Evolutionary conservation across 2,888 invertebrate genomes (phyloP).

Genomic region (Luperina nickerlii): DNA sequence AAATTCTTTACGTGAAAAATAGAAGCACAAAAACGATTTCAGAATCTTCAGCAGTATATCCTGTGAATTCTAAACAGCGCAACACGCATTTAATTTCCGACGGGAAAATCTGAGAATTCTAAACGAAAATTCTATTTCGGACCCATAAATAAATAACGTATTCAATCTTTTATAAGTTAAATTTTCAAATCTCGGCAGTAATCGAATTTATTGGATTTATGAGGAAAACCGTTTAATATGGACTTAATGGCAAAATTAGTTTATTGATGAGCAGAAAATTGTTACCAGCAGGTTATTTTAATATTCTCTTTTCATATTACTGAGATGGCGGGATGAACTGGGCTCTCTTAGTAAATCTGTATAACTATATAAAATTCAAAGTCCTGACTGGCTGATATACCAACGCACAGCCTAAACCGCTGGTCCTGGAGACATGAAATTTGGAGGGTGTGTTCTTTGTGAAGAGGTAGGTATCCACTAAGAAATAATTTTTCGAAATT

Average conservation of each 20-base stretch:
- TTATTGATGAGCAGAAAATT: constrained; percentile 21
- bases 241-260: constrained; percentile 8
- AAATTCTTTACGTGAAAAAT: background rate
- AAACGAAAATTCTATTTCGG: constrained; percentile 31
- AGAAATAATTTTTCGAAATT: too few relatives aligned
- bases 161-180: constrained; percentile 28
- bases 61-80: constrained; percentile 12
- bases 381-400: too few relatives aligned
- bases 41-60: background rate
- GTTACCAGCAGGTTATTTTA: background rate
- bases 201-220: constrained; percentile 29
- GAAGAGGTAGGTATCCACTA: too few relatives aligned
- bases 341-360: too few relatives aligned
- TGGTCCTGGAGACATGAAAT: too few relatives aligned
- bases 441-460: too few relatives aligned
- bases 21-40: background rate
- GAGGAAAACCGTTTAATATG: constrained; percentile 13
- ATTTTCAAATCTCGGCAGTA: constrained; percentile 28
- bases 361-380: too few relatives aligned
- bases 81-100: constrained; percentile 29
- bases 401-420: too few relatives aligned
- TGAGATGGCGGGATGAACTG: background rate
- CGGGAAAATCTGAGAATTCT: constrained; percentile 2
- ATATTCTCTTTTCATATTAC: background rate
- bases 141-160: constrained; percentile 31